phyloP scores from a whole-genome alignment of 2,888 invertebrate genomes.

The Achlya flavicornis region DNA sequence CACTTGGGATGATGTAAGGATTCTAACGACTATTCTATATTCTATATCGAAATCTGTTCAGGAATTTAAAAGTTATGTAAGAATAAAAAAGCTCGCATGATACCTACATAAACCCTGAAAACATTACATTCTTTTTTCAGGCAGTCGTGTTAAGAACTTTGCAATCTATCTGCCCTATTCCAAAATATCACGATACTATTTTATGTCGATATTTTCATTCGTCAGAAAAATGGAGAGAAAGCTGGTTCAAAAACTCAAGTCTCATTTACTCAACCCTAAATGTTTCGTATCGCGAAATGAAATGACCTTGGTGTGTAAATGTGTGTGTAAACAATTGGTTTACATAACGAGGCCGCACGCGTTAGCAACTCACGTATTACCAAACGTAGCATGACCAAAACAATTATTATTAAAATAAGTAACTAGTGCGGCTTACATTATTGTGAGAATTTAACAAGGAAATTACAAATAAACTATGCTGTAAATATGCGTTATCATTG shows the following conservation, averaged over 20 bases:
- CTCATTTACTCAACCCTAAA: too few species aligned
- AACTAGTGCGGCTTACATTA: constrained; percentile 23
- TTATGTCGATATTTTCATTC: background rate
- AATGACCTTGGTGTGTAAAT: constrained; percentile 58
- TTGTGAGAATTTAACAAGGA: background rate
- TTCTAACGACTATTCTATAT: too few species aligned
- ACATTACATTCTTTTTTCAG: too few species aligned
- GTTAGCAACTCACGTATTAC: constrained; percentile 42
- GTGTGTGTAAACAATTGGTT: constrained; percentile 64
- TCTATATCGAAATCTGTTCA: too few species aligned
- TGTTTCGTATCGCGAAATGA: constrained; percentile 13
- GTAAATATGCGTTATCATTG: background rate
- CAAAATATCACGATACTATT: background rate
- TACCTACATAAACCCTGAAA: too few species aligned
- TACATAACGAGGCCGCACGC: constrained; percentile 65
- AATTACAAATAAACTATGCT: background rate
- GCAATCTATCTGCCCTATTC: too few species aligned
- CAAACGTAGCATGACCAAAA: constrained; percentile 60
- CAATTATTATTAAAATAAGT: constrained; percentile 53
- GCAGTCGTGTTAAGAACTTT: too few species aligned
- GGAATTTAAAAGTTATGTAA: too few species aligned
- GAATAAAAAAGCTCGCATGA: too few species aligned
- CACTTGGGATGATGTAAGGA: too few species aligned
- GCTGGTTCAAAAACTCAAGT: background rate
- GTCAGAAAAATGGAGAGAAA: background rate